Evolutionary conservation across 2,797 vertebrate species (phyloP).

Genomic region (Gymnopithys bicolor): DNA sequence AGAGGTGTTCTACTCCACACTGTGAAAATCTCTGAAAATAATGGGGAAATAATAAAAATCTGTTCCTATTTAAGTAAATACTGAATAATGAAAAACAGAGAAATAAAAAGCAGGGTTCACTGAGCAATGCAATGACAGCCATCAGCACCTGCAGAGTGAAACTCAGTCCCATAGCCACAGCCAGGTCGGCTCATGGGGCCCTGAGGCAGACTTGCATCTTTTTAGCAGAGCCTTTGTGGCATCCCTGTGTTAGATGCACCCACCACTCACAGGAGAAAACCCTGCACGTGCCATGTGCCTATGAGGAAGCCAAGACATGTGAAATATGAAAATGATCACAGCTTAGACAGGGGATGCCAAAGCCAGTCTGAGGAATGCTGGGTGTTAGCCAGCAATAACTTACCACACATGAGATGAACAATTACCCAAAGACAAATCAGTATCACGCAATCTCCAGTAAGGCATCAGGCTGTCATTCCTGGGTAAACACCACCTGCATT

Average conservation of each 20-base stretch:
- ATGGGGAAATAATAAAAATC: not conserved
- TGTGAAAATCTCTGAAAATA: not conserved
- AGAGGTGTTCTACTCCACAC: not conserved
- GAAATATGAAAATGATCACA: constrained; percentile 64
- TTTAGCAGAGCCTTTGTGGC: not conserved
- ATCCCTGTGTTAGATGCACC: not conserved
- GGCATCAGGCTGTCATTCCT: constrained; percentile 9
- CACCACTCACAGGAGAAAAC: not conserved
- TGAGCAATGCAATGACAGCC: not conserved
- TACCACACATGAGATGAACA: constrained; percentile 18
- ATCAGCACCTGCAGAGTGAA: not conserved
- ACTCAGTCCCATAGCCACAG: not conserved
- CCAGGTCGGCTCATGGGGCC: not conserved
- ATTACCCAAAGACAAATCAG: constrained; percentile 41
- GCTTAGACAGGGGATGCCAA: constrained; percentile 14
- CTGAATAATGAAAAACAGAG: not conserved
- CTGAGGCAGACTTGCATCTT: not conserved
- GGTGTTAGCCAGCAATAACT: constrained; percentile 20
- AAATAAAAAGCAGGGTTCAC: not conserved
- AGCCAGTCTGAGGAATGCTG: constrained; percentile 23
- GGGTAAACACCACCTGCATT: constrained; percentile 13
- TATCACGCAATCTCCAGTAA: not conserved
- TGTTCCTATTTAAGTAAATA: not conserved
- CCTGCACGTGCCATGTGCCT: not conserved
- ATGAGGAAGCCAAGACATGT: not conserved